A percentile compares a stretch with the other conserved stretches of the same genome.
Conservation (phyloP, 2,888 invertebrate species). For the Heliconius ethilla region DNA sequence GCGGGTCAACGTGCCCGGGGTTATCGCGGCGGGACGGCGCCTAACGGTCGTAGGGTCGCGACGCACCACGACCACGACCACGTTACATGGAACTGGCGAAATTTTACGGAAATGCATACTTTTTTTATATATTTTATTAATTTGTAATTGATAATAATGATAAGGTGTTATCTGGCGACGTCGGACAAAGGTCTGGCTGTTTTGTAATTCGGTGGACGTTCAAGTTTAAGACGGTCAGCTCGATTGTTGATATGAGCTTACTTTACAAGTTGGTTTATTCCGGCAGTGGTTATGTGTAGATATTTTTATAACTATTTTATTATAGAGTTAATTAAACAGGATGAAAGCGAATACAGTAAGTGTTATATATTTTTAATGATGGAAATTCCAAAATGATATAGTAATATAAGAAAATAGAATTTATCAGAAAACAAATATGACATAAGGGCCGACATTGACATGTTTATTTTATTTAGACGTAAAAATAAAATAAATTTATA, state of each 20-base stretch:
- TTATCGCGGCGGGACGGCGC: constrained; percentile 76
- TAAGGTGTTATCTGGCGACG: background rate
- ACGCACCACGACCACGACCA: constrained; percentile 37
- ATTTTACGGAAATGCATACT: constrained; percentile 27
- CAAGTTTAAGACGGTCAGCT: background rate
- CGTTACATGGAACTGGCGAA: constrained; percentile 33
- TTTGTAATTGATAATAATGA: constrained; percentile 11
- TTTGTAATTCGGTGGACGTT: constrained; percentile 3
- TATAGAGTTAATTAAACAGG: too few relatives aligned
- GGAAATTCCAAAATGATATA: background rate
- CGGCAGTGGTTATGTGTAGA: background rate
- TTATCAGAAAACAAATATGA: background rate
- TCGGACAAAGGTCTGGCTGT: background rate
- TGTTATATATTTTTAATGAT: background rate
- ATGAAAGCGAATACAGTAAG: too few relatives aligned
- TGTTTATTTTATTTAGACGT: background rate
- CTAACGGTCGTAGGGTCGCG: constrained; percentile 70
- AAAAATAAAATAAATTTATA: background rate
- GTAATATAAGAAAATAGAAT: background rate
- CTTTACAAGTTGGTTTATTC: background rate
- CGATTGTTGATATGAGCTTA: background rate
- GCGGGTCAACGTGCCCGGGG: constrained; percentile 77
- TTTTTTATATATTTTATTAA: background rate
- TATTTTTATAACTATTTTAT: background rate
- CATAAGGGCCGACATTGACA: background rate